These are phyloP conservation scores for Machimus rusticus DNA, from an alignment of 2,888 invertebrate genomes.

Conservation along the genomic window DNA sequence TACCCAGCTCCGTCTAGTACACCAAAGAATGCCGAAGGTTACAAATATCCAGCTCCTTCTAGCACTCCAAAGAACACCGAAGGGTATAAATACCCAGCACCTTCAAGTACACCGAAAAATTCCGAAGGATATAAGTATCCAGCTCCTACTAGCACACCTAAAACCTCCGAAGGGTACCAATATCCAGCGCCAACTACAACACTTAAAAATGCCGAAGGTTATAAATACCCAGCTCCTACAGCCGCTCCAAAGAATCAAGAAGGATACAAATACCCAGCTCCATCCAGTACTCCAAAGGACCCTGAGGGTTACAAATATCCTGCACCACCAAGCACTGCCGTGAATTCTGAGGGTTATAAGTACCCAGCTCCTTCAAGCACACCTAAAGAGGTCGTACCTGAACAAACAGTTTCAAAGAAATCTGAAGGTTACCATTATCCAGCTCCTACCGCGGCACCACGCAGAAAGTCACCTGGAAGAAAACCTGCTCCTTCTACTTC, in stretches of 20 bases:
- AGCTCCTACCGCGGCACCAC: neutral
- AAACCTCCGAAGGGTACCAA: neutral
- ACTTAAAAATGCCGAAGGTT: neutral
- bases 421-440: slow-evolving; percentile 15
- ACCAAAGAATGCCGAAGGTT: neutral
- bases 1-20: neutral
- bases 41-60: neutral
- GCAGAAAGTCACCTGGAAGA: neutral
- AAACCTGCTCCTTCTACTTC: neutral
- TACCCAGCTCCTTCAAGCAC: neutral
- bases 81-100: neutral
- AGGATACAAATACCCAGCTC: neutral
- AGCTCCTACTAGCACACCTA: neutral
- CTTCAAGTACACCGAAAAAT: neutral
- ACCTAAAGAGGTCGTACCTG: neutral
- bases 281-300: neutral
- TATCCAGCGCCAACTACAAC: neutral
- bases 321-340: neutral
- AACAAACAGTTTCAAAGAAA: neutral
- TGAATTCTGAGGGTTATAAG: neutral
- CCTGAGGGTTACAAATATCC: neutral
- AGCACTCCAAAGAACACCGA: neutral
- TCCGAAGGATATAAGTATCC: neutral
- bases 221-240: neutral
- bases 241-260: neutral